Base-by-base conservation (phyloP, 2,888 invertebrate species). In the Dermolepida albohirtum region DNA sequence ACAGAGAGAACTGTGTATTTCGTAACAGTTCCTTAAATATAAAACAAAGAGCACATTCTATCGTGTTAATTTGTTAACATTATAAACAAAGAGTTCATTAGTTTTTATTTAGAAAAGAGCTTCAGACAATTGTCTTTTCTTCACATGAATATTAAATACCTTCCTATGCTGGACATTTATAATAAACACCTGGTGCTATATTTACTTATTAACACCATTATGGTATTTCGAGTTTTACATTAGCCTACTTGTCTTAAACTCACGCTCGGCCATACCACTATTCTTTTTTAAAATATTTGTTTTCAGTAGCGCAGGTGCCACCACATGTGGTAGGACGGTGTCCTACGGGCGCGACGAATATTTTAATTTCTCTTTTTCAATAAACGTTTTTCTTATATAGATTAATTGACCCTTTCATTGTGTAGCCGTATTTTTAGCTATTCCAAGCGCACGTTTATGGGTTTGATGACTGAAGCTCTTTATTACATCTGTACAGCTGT, bases 161-260 rank as follows among this genome's bases (percentile, higher is more conserved):
- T 14, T 11, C 14, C 12, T 16, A 34, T 29, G 22, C 47, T 14
- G 47, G 43, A 22, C 43, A 27, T 57, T 57, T 62, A 62, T 34
- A 17, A 62, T 47, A 34, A 49, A 62, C 59, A 62, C 59, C 59
- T 62, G 59, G 59, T 62, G 34, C 47, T 62, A 62, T 62, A 62
- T 62, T 62, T 62, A 62, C 59, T 62, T 62, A 62, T 62, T 62
- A 62, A 62, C 59, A 62, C 59, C 34, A 62, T 62, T 62, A 62
- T 47, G 47, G 49, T 62, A 62, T 62, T 16, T 62, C 59, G 59
- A 62, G 47, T 62, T 47, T 47, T 47, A 62, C 59, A 62, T 62
- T 62, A 62, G 59, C 47, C 57, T 59, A 62, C 47, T 62, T 47
- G 59, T 62, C 47, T 62, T 62, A 62, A 47, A 62, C 47, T 14